These are phyloP conservation scores for Melierax canorus DNA, from an alignment of 2,113 vertebrate genomes.

Conservation along the genomic window DNA sequence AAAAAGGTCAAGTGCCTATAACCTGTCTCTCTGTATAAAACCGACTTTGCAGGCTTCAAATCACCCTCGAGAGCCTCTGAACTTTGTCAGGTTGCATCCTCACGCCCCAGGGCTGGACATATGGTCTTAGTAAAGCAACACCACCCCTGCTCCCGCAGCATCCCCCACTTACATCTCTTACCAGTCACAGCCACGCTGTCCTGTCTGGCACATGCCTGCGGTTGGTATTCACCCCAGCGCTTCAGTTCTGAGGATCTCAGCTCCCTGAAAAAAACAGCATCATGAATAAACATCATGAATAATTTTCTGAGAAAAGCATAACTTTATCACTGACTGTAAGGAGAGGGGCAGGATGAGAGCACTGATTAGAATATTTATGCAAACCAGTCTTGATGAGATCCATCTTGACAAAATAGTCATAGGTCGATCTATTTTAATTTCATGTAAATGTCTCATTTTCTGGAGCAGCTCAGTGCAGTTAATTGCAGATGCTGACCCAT, in stretches of 20 bases:
- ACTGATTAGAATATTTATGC: slow-evolving; percentile 9
- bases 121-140: too few species aligned
- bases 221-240: background rate
- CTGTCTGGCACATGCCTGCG: accelerated
- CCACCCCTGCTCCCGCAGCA: background rate
- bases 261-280: background rate
- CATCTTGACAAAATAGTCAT: background rate
- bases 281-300: slow-evolving; percentile 29
- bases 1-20: background rate
- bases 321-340: background rate
- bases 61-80: accelerated
- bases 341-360: background rate
- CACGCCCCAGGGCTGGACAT: background rate
- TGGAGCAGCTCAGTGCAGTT: accelerated
- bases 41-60: background rate
- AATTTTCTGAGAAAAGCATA: background rate
- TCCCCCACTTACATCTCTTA: accelerated
- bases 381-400: background rate
- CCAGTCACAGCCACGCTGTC: background rate
- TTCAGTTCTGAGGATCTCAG: background rate
- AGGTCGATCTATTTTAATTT: background rate
- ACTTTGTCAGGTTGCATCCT: accelerated
- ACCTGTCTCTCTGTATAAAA: background rate
- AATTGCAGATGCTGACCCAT: background rate
- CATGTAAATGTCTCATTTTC: background rate